Base-by-base conservation (phyloP, 2,888 invertebrate genomes). In the Ichneumoninae sp. region DNA sequence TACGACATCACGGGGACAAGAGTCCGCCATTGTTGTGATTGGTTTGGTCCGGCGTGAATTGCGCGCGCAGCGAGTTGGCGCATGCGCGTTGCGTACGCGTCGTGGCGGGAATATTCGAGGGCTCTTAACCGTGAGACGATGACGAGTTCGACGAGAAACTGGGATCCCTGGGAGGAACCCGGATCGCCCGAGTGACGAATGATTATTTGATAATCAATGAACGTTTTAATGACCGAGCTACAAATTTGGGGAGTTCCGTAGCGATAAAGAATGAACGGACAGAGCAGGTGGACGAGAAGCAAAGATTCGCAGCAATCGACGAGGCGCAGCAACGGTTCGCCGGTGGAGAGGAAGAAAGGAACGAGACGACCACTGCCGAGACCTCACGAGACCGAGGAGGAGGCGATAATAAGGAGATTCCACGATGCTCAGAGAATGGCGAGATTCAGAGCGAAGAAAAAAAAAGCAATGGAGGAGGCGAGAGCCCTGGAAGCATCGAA, bases 341-440 rank as follows among this genome's bases (percentile, higher is more conserved):
- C 79, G 1, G 79, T 83, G 81, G 83, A 60, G 78, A 85, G 65
- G 65, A 80, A 74, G 83, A 80, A 62, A 87, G 78, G 70, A 71
- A 83, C 6, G 19, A 82, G 86, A 44, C 82, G 65, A 78, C 84
- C 86, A 26, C 26, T 86, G 52, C 86, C 86, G 5, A 88, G 88
- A 36, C 88, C 87, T 1, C 87, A 86, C 33, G 91, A 91, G 82
- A 91, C 91, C 4, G 90, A 91, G 82, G 91, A 91, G 36, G 89
- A 90, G 75, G 90, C 90, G 69, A 86, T 87, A 10, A 87, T 89
- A 16, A 86, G 91, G 0, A 87, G 91, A 75, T 91, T 89, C 57
- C 91, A 91, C 62, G 91, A 91, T 82, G 91, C 91, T 13, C 91
- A 91, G 65, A 87, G 91, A 65, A 91, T 91, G 91, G 90, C 91